These are phyloP conservation scores for Meda fulgida DNA, from an alignment of 2,797 vertebrate species.

Conservation along the genomic window DNA sequence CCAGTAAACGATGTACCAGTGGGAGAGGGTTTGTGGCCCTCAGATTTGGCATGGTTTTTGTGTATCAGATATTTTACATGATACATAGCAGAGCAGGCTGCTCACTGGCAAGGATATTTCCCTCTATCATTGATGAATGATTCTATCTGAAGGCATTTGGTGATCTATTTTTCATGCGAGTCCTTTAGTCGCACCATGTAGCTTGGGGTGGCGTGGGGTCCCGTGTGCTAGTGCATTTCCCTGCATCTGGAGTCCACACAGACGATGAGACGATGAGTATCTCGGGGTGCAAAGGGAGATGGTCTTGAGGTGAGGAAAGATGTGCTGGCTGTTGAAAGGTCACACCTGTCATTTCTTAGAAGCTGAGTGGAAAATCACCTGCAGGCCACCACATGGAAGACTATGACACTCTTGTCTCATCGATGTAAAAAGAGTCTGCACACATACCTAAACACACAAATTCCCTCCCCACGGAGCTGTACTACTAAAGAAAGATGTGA, in stretches of 20 bases:
- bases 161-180: constrained; percentile 81
- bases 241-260: not conserved
- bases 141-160: constrained; percentile 81
- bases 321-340: constrained; percentile 74
- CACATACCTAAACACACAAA: not conserved
- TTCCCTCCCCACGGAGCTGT: not conserved
- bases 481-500: constrained; percentile 21
- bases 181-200: constrained; percentile 71
- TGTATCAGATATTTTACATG: constrained; percentile 21
- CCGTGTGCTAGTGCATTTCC: constrained; percentile 51
- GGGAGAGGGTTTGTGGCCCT: not conserved
- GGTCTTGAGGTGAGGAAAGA: constrained; percentile 64
- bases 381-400: constrained; percentile 59
- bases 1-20: constrained; percentile 3
- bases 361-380: constrained; percentile 59
- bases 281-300: constrained; percentile 63
- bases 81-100: constrained; percentile 63
- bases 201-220: constrained; percentile 54
- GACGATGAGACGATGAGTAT: constrained; percentile 68
- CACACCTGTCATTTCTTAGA: constrained; percentile 74
- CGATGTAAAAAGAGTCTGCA: constrained; percentile 20
- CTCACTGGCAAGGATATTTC: constrained; percentile 53
- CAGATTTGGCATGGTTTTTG: not conserved
- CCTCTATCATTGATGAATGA: constrained; percentile 79
- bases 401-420: constrained; percentile 53